Base-by-base conservation (phyloP, 2,888 invertebrate genomes). In the Rhagophthalmus giganteus region DNA sequence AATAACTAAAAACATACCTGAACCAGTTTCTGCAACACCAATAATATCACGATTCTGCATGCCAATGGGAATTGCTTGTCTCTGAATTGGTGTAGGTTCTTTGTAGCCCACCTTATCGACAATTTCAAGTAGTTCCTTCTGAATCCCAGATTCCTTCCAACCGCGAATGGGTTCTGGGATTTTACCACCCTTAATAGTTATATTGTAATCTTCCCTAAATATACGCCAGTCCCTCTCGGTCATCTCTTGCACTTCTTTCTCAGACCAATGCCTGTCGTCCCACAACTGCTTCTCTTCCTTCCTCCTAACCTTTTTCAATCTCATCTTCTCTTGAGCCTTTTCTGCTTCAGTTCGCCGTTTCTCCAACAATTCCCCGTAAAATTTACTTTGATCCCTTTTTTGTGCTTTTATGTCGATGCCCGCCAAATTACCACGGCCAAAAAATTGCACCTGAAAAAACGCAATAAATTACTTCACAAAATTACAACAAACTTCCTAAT, bases 221-320 rank as follows among this genome's bases (percentile, higher is more conserved):
- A 99, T 99, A 74, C 99, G 85, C 99, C 99, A 99, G 79, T 99
- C 99, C 65, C 99, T 82, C 73, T 99, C 98, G 0, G 92, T 94
- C 99, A 99, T 99, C 75, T 98, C 96, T 39, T 87, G 85, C 0
- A 88, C 77, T 6, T 86, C 86, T 73, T 99, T 99, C 68, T 98
- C 96, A 2, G 92, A 90, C 99, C 99, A 99, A 74, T 99, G 99
- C 2, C 99, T 84, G 72, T 99, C 98, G 74, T 99, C 99, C 93
- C 94, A 98, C 68, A 94, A 90, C 70, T 96, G 95, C 76, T 98
- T 98, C 59, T 97, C 98, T 77, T 99, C 98, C 74, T 93, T 93
- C 67, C 89, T 87, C 63, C 92, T 90, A 0, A 95, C 88, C 72
- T 94, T 95, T 70, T 94, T 95, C 50, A 96, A 76, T 14, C 96